A percentile compares a stretch with the other conserved stretches of the same genome.
Evolutionary conservation across 2,888 invertebrate species (phyloP).

Genomic region (Hirtodrosophila alboralis): DNA sequence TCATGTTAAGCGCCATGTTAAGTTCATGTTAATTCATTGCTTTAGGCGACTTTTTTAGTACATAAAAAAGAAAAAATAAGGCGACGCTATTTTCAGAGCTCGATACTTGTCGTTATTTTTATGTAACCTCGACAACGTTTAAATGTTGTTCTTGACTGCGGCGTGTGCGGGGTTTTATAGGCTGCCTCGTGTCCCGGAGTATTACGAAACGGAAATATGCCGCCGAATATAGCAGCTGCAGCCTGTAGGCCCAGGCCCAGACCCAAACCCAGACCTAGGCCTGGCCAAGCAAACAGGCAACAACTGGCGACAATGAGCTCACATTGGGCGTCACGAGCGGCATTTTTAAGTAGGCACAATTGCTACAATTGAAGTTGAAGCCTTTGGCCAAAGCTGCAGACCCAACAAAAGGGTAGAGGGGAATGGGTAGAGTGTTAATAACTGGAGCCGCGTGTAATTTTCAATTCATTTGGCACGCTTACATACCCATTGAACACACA

Average conservation of each 20-base stretch:
- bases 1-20: not conserved
- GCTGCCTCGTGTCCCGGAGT: conserved; percentile 46
- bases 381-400: conserved; percentile 5
- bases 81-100: conserved; percentile 23
- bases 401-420: conserved; percentile 11
- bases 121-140: conserved; percentile 63
- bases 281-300: conserved; percentile 1
- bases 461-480: conserved; percentile 78
- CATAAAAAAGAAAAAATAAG: no score
- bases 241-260: conserved; percentile 5
- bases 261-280: no score
- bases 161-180: no score
- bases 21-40: conserved; percentile 1
- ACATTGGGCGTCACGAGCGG: conserved; percentile 40
- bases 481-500: conserved; percentile 34
- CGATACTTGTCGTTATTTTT: conserved; percentile 50
- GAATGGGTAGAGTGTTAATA: conserved; percentile 17
- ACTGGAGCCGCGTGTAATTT: conserved; percentile 74
- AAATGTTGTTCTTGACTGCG: conserved; percentile 32
- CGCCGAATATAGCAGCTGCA: conserved; percentile 34
- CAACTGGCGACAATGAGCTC: conserved; percentile 69
- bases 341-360: conserved; percentile 64
- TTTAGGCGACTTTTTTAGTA: no score
- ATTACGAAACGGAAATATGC: conserved; percentile 79
- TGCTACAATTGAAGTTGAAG: conserved; percentile 51